Conservation (phyloP, 2,113 vertebrate species). For the Acrocephalus arundinaceus region DNA sequence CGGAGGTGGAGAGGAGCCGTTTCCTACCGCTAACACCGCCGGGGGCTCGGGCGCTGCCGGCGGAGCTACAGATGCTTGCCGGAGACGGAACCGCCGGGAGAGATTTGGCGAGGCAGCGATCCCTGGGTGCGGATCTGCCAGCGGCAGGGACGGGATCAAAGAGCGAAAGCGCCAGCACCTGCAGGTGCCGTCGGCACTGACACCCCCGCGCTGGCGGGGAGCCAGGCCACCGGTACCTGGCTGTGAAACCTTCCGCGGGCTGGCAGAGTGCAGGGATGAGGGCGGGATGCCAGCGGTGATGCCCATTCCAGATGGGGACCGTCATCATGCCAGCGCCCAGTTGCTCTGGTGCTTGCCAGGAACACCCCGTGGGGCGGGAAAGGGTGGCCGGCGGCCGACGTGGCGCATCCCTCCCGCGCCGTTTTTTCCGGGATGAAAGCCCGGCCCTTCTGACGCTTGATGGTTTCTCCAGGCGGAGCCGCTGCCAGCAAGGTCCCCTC, state of each 20-base stretch:
- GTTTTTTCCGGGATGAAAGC: constrained; percentile 43
- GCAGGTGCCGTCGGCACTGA: background rate
- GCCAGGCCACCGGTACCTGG: background rate
- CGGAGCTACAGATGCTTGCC: background rate
- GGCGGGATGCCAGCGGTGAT: background rate
- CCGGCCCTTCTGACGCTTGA: constrained; percentile 34
- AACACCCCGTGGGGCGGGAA: background rate
- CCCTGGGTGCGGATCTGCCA: background rate
- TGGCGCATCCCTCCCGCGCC: constrained; percentile 18
- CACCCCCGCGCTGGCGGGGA: background rate
- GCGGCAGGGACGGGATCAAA: constrained; percentile 32
- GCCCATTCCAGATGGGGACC: background rate
- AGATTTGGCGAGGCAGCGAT: background rate
- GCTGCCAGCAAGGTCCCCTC: background rate
- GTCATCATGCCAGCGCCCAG: background rate
- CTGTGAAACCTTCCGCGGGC: background rate
- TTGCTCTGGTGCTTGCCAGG: background rate
- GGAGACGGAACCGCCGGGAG: background rate
- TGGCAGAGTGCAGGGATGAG: background rate
- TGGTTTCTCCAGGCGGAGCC: constrained; percentile 48
- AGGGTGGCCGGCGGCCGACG: constrained; percentile 20
- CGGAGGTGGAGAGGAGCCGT: background rate
- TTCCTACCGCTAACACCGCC: background rate
- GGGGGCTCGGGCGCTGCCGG: background rate
- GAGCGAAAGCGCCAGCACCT: background rate